These are phyloP conservation scores for Cataglyphis albicans DNA, from an alignment of 2,888 invertebrate genomes.

Conservation along the genomic window DNA sequence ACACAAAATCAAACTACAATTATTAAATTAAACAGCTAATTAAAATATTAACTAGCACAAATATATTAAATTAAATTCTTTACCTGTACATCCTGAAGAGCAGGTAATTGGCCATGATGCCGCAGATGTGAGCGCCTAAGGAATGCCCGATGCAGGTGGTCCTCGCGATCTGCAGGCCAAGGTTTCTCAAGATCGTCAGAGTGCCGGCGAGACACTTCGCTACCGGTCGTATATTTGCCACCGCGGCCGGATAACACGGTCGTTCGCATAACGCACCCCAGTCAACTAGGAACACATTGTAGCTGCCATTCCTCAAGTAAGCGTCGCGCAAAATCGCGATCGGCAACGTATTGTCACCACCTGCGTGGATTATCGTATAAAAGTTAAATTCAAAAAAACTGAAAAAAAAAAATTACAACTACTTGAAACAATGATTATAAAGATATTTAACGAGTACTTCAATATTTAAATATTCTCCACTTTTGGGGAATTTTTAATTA, in stretches of 20 bases:
- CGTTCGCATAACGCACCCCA: slow-evolving; percentile 91
- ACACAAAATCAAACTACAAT: neutral
- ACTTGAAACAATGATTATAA: neutral
- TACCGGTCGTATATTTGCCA: slow-evolving; percentile 91
- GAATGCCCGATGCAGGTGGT: slow-evolving; percentile 93
- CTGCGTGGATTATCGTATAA: slow-evolving; percentile 62
- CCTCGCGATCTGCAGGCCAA: slow-evolving; percentile 89
- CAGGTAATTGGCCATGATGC: slow-evolving; percentile 91
- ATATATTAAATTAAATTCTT: neutral
- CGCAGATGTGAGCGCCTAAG: slow-evolving; percentile 92
- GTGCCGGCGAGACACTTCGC: slow-evolving; percentile 90
- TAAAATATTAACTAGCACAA: neutral
- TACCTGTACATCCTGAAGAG: slow-evolving; percentile 90
- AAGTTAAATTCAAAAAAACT: neutral
- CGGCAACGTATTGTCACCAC: slow-evolving; percentile 91
- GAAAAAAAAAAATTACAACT: neutral
- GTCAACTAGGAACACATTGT: slow-evolving; percentile 92
- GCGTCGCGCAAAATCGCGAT: slow-evolving; percentile 92
- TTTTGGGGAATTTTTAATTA: neutral
- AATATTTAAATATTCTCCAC: neutral
- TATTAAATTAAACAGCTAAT: neutral
- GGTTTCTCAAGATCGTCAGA: slow-evolving; percentile 88
- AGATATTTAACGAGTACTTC: neutral
- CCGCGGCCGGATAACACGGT: slow-evolving; percentile 92
- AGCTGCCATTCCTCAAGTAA: slow-evolving; percentile 91